Base-by-base conservation (phyloP, 2,888 invertebrate genomes). In the Plagiodera versicolora region DNA sequence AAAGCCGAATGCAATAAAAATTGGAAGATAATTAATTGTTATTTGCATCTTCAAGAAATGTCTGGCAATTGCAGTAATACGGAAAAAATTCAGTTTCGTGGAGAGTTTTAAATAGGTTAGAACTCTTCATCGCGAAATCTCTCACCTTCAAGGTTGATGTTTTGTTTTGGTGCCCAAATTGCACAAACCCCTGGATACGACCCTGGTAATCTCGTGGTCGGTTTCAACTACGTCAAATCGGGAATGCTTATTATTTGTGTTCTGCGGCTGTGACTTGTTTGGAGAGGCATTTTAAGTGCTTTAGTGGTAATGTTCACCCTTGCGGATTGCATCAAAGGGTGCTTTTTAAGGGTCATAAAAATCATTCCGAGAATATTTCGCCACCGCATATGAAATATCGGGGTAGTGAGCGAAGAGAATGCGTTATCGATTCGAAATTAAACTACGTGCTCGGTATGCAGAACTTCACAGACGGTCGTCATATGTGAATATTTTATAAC, bases 271-370 rank as follows among this genome's bases (percentile, higher is more conserved):
- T 60, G 63, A 64, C 63, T 64, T 60, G 63, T 60, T 64, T 63
- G 56, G 64, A 64, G 60, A 59, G 61, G 60, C 60, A 60, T 64
- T 64, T 64, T 64, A 64, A 61, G 64, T 64, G 61, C 59, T 64
- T 64, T 64, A 64, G 64, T 64, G 64, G 63, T 63, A 63, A 63
- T 61, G 60, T 60, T 56, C 58, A 60, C 64, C 64, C 64, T 53
- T 58, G 64, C 60, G 58, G 58, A 64, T 56, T 56, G 58, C 61
- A 58, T 53, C 58, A 61, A 64, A 58, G 64, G 58, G 64, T 64
- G 61, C 32, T 61, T 61, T 64, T 61, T 50, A 60, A 64, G 57
- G 57, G 61, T 57, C 52, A 58, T 52, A 52, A 52, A 51, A 58
- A 58, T 58, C 50, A 58, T 30, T 53, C 53, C 28, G 19, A 20